Evolutionary conservation across 2,113 vertebrate genomes (phyloP).

Genomic region (Butastur rufipennis): DNA sequence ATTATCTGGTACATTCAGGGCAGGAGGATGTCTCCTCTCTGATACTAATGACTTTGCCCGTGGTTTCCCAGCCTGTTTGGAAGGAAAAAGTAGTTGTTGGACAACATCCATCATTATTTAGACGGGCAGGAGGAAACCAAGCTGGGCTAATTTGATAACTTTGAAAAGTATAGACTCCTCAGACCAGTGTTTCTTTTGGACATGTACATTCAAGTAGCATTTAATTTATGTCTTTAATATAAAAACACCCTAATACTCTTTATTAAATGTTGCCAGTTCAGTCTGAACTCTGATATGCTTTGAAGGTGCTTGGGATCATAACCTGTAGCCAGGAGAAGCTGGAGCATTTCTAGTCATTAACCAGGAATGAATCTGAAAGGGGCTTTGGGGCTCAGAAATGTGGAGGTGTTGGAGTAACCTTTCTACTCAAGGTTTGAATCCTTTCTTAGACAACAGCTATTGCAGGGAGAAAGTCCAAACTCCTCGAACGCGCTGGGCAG

Average conservation of each 20-base stretch:
- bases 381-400: background rate
- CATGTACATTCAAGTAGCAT: background rate
- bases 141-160: background rate
- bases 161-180: background rate
- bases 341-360: background rate
- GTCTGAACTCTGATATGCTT: background rate
- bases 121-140: background rate
- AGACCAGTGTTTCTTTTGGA: background rate
- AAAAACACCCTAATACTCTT: background rate
- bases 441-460: background rate
- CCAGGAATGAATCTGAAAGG: background rate
- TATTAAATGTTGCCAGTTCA: background rate
- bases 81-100: background rate
- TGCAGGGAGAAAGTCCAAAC: background rate
- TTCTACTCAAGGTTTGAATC: background rate
- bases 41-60: background rate
- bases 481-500: background rate
- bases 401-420: background rate
- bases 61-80: background rate
- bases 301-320: background rate
- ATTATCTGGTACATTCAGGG: background rate
- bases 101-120: background rate
- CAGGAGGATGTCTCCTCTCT: background rate
- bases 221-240: slow-evolving; percentile 13
- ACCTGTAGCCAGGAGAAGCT: background rate